phyloP scores from a whole-genome alignment of 2,888 invertebrate genomes.

The Hofmannophila pseudospretella region DNA sequence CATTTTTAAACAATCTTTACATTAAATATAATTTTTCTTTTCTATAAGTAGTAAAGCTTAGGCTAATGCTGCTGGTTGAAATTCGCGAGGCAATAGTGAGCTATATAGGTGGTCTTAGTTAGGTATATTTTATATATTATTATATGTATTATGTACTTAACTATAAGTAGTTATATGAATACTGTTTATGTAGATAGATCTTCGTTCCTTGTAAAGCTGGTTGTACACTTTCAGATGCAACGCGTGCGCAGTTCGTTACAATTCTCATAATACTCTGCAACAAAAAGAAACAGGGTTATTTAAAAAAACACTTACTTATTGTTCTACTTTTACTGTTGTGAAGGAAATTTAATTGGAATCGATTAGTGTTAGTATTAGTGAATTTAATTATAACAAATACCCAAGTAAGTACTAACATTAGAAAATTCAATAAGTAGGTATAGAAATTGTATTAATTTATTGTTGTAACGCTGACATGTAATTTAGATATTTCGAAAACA shows the following conservation, averaged over 20 bases:
- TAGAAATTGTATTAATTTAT: no score
- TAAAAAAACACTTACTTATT: no score
- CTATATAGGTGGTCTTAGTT: constrained; percentile 41
- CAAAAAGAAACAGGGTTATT: constrained; percentile 9
- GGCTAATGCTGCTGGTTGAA: constrained; percentile 32
- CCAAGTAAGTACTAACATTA: no score
- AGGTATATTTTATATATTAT: constrained; percentile 27
- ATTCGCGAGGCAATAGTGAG: constrained; percentile 54
- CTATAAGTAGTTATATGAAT: constrained; percentile 68
- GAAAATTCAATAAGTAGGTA: no score
- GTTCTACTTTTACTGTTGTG: no score
- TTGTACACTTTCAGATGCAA: constrained; percentile 48
- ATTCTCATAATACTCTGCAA: constrained; percentile 60
- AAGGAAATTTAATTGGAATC: no score
- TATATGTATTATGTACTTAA: constrained; percentile 34
- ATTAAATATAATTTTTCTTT: neutral
- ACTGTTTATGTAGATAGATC: constrained; percentile 74
- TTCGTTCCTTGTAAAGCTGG: constrained; percentile 60
- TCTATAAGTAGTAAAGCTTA: constrained; percentile 15
- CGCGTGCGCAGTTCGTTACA: constrained; percentile 37
- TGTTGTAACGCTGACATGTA: no score
- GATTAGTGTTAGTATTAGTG: no score
- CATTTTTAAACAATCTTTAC: neutral
- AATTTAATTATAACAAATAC: no score
- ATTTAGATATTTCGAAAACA: no score